Conservation (phyloP, 2,888 invertebrate genomes). For the Drosophila tanythrix region DNA sequence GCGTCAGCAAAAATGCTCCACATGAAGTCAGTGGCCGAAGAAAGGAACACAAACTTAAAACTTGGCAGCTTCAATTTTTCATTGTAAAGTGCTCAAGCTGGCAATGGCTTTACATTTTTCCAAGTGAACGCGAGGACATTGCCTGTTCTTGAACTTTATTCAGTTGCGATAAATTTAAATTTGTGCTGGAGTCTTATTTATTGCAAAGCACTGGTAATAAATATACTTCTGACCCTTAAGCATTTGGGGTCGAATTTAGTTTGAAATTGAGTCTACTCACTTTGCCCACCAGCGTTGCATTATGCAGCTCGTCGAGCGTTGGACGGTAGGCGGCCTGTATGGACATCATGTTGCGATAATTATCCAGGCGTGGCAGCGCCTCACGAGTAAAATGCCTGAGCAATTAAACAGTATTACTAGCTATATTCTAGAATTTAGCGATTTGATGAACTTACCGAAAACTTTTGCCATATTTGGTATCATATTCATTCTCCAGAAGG, state of each 20-base stretch:
- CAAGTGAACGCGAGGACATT: constrained; percentile 12
- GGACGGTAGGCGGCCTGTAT: constrained; percentile 94
- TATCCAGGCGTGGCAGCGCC: constrained; percentile 93
- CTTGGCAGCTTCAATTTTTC: constrained; percentile 14
- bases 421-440: not conserved
- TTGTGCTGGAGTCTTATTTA: constrained; percentile 1
- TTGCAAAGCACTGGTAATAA: not conserved
- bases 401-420: not conserved
- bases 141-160: constrained; percentile 8
- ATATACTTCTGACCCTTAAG: not conserved
- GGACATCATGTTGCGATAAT: constrained; percentile 95
- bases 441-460: constrained; percentile 87
- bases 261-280: constrained; percentile 85
- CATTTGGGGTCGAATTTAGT: not conserved
- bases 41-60: not conserved
- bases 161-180: constrained; percentile 19
- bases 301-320: constrained; percentile 94
- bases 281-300: constrained; percentile 92
- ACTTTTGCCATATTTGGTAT: constrained; percentile 91
- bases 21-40: not conserved
- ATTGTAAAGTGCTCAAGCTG: constrained; percentile 6
- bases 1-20: constrained; percentile 21
- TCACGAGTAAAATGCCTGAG: constrained; percentile 93
- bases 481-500: constrained; percentile 86
- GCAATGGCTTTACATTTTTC: constrained; percentile 13